Conservation (phyloP, 1,140 invertebrate genomes). For the Neodiprion lecontei region DNA sequence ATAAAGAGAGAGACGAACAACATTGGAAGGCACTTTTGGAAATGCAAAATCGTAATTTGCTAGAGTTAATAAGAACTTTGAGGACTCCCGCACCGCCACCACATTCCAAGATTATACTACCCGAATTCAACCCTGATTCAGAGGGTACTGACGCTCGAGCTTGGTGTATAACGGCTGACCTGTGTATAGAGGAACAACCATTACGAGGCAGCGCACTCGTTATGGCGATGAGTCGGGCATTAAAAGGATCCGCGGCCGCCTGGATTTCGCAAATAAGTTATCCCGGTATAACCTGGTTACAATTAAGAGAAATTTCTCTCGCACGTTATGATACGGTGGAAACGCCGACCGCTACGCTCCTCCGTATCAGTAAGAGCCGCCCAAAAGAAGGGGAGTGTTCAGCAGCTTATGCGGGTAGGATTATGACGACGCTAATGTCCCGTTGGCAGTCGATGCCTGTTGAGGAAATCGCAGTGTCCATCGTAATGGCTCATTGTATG, state of each 20-base stretch:
- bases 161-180: constrained; percentile 22
- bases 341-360: constrained; percentile 21
- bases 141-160: constrained; percentile 16
- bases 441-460: constrained; percentile 10
- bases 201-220: constrained; percentile 18
- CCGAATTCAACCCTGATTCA: constrained; percentile 24
- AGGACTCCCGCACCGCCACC: background rate
- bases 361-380: constrained; percentile 10
- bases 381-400: constrained; percentile 17
- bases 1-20: background rate
- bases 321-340: constrained; percentile 20
- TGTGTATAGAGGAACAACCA: constrained; percentile 19
- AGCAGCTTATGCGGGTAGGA: constrained; percentile 12
- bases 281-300: constrained; percentile 21
- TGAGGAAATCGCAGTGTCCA: constrained; percentile 26
- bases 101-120: constrained; percentile 9
- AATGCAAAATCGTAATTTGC: constrained; percentile 10
- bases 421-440: constrained; percentile 1
- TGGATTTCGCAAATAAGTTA: constrained; percentile 20
- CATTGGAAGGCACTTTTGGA: constrained; percentile 1
- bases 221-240: constrained; percentile 14
- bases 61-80: constrained; percentile 10
- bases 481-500: constrained; percentile 23
- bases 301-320: constrained; percentile 25
- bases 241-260: constrained; percentile 19